Conservation (phyloP, 2,113 vertebrate species). For the Zosterops hypoxanthus region DNA sequence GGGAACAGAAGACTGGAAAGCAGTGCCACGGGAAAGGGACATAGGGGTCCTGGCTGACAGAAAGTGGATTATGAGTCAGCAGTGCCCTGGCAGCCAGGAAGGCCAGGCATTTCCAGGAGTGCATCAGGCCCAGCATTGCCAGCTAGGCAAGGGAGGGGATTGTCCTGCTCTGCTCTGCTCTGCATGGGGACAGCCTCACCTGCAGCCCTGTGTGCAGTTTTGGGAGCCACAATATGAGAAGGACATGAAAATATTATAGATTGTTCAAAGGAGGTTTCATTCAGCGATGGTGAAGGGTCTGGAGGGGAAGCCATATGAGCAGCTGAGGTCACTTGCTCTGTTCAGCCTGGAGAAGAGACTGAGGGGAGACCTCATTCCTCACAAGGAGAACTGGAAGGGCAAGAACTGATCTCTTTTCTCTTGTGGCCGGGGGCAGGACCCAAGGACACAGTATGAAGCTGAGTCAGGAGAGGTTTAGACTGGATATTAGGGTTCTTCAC, state of each 20-base stretch:
- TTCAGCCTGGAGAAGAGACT: background rate
- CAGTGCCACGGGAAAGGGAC: background rate
- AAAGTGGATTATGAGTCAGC: background rate
- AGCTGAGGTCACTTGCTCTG: background rate
- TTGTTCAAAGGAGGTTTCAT: background rate
- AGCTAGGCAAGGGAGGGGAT: fast-evolving
- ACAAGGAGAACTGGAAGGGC: background rate
- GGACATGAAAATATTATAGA: background rate
- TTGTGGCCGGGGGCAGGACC: background rate
- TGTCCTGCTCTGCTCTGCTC: background rate
- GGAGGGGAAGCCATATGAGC: fast-evolving
- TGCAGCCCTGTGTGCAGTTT: fast-evolving
- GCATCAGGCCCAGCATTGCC: background rate
- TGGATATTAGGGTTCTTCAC: background rate
- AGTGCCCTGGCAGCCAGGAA: background rate
- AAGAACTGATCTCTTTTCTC: background rate
- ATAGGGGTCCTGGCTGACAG: background rate
- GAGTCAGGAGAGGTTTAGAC: background rate
- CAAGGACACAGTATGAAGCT: background rate
- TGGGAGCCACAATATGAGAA: background rate
- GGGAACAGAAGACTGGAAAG: background rate
- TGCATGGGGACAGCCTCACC: background rate
- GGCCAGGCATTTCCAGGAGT: fast-evolving
- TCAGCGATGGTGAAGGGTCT: background rate
- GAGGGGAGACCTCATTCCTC: background rate